Evolutionary conservation across 2,888 invertebrate genomes (phyloP).

Genomic region (Andricus quercusramuli): DNA sequence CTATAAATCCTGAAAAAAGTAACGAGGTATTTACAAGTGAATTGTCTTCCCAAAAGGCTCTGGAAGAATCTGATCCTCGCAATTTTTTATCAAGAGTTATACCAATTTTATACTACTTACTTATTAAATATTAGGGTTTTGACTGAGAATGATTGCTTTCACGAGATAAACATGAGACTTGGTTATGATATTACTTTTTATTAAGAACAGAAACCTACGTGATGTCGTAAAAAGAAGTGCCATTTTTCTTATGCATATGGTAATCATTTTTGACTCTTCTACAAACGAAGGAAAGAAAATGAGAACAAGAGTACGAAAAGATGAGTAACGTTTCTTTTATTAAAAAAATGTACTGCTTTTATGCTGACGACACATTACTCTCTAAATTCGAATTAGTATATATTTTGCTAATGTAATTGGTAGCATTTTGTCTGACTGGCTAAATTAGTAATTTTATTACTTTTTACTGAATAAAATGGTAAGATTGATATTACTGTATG

Average conservation of each 20-base stretch:
- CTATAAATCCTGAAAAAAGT: background rate
- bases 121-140: background rate
- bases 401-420: too few species aligned
- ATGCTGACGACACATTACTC: too few species aligned
- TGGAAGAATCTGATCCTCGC: background rate
- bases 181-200: background rate
- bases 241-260: background rate
- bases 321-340: too few species aligned
- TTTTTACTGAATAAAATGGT: too few species aligned
- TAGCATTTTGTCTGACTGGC: too few species aligned
- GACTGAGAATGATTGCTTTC: conserved; percentile 22
- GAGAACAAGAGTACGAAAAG: too few species aligned
- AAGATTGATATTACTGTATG: too few species aligned
- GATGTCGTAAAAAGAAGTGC: background rate
- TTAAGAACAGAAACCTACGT: background rate
- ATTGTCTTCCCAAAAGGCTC: background rate
- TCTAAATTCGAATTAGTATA: too few species aligned
- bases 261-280: background rate
- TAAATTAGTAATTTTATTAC: too few species aligned
- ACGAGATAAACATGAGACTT: background rate
- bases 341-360: too few species aligned
- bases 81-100: conserved; percentile 15
- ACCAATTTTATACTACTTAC: background rate
- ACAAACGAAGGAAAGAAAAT: too few species aligned
- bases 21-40: background rate